These are phyloP conservation scores for Onychomys leucogaster DNA, from an alignment of 2,797 vertebrate genomes.

Conservation along the genomic window DNA sequence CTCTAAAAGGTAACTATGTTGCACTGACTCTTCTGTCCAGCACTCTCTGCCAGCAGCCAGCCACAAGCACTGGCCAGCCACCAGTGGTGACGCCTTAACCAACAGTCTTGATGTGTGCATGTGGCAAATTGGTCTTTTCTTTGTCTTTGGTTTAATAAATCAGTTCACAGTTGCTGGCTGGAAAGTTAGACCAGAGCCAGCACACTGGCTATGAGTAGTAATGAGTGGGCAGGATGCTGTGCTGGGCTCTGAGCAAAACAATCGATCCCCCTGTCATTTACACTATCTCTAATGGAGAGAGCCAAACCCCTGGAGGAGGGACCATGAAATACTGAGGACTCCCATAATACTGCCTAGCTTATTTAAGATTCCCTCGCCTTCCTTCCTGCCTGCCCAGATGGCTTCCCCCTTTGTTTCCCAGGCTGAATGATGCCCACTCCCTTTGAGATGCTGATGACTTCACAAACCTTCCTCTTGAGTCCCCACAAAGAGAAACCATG, in stretches of 20 bases:
- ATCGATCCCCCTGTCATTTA: not conserved
- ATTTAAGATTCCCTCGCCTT: slow-evolving; percentile 58
- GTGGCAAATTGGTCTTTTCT: not conserved
- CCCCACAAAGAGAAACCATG: slow-evolving; percentile 35
- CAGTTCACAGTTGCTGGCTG: slow-evolving; percentile 1
- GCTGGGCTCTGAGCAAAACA: slow-evolving; percentile 20
- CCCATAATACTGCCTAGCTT: slow-evolving; percentile 13
- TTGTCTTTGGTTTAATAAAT: slow-evolving; percentile 35
- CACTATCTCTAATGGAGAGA: not conserved
- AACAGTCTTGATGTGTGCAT: not conserved
- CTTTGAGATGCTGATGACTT: slow-evolving; percentile 13
- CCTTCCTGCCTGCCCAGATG: slow-evolving; percentile 65
- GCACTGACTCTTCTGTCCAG: too few relatives aligned
- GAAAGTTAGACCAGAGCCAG: not conserved
- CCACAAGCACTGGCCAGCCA: too few relatives aligned
- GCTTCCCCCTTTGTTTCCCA: slow-evolving; percentile 56
- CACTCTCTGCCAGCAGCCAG: too few relatives aligned
- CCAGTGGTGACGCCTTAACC: too few relatives aligned
- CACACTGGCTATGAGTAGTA: not conserved
- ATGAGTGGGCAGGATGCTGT: not conserved
- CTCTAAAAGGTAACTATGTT: too few relatives aligned
- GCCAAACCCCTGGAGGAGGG: slow-evolving; percentile 35
- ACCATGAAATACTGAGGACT: slow-evolving; percentile 6
- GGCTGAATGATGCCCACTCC: slow-evolving; percentile 16
- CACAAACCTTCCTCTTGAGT: not conserved